These are phyloP conservation scores for Myanophis thanlyinensis DNA, from an alignment of 2,113 vertebrate species.

Conservation along the genomic window DNA sequence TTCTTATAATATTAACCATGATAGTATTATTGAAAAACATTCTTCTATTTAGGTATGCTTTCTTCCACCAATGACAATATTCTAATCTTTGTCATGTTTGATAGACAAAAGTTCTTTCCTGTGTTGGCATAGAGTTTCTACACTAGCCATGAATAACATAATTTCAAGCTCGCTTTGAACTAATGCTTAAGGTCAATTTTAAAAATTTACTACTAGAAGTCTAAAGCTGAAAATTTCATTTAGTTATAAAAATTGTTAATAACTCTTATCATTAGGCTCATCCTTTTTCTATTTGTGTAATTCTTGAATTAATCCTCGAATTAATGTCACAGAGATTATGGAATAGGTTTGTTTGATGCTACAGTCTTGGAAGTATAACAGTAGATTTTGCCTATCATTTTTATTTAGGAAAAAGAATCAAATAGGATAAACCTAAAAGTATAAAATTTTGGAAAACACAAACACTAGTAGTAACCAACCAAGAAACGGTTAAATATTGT, in stretches of 20 bases:
- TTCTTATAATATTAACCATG: neutral
- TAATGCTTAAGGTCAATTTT: neutral
- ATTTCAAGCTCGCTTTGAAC: neutral
- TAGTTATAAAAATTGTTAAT: neutral
- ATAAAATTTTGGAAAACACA: neutral
- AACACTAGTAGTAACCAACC: conserved; percentile 9
- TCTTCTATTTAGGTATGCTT: neutral
- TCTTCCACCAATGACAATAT: neutral
- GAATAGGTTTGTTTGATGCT: neutral
- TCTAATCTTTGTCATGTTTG: neutral
- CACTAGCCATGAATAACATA: neutral
- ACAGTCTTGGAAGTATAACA: neutral
- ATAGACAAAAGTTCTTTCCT: neutral
- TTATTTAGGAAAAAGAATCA: neutral
- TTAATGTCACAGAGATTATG: conserved; percentile 3
- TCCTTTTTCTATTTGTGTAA: neutral
- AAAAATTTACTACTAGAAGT: neutral
- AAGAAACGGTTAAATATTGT: conserved; percentile 52
- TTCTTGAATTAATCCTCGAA: neutral
- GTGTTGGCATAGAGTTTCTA: neutral
- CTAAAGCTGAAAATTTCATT: neutral
- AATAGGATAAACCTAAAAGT: neutral
- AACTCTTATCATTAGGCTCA: neutral
- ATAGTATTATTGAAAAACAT: neutral
- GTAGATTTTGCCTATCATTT: neutral